Percentiles rank a stretch among this genome's conserved stretches.
These are phyloP conservation scores for Odontomyia ornata DNA, from an alignment of 2,888 invertebrate genomes.

Conservation along the genomic window DNA sequence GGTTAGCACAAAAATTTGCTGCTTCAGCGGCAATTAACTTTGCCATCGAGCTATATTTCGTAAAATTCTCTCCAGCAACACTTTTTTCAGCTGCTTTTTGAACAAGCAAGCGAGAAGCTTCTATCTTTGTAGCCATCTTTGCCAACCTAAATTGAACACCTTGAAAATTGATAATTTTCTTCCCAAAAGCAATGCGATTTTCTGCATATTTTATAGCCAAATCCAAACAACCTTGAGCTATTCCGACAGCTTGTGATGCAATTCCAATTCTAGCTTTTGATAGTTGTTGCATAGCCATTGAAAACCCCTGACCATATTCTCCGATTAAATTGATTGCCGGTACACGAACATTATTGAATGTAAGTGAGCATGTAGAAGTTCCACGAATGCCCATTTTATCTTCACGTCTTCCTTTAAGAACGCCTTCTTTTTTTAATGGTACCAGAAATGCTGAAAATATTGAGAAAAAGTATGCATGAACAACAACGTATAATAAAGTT, in stretches of 20 bases:
- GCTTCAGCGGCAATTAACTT: conserved; percentile 77
- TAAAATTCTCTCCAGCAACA: conserved; percentile 65
- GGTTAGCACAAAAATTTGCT: conserved; percentile 74
- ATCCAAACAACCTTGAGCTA: conserved; percentile 79
- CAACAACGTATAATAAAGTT: too few species aligned
- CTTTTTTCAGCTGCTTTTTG: conserved; percentile 74
- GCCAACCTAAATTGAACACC: conserved; percentile 69
- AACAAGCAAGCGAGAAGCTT: conserved; percentile 74
- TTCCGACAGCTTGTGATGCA: conserved; percentile 76
- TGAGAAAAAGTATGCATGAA: too few species aligned
- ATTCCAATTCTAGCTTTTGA: conserved; percentile 80
- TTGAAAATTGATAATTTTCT: conserved; percentile 71
- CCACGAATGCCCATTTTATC: conserved; percentile 78
- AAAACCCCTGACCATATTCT: conserved; percentile 72
- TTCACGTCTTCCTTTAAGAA: conserved; percentile 74
- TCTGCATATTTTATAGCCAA: conserved; percentile 75
- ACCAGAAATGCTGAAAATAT: conserved; percentile 75
- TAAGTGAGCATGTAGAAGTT: conserved; percentile 75
- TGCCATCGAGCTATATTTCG: conserved; percentile 79
- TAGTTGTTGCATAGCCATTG: conserved; percentile 72
- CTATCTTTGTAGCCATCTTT: conserved; percentile 75
- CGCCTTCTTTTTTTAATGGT: conserved; percentile 70
- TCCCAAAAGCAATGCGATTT: conserved; percentile 73
- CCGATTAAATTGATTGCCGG: conserved; percentile 69
- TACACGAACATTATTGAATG: conserved; percentile 73